Evolutionary conservation across 2,113 vertebrate genomes (phyloP).

Genomic region (Syngnathus scovelli): DNA sequence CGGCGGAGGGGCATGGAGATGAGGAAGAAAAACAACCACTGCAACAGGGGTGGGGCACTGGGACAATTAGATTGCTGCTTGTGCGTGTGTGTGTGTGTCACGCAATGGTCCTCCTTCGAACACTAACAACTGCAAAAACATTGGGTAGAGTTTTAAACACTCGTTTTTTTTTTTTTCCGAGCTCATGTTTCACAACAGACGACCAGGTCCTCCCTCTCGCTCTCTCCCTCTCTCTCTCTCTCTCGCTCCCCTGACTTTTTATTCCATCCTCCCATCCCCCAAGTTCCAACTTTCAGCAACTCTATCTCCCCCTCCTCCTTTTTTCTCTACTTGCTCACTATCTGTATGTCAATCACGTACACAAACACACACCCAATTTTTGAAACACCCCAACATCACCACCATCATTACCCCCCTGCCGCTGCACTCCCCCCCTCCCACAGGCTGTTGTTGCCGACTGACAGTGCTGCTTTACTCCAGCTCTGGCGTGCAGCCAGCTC

Average conservation of each 20-base stretch:
- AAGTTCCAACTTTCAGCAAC: slow-evolving; percentile 18
- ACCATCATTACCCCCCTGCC: neutral
- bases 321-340: slow-evolving; percentile 33
- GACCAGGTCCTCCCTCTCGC: slow-evolving; percentile 41
- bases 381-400: slow-evolving; percentile 10
- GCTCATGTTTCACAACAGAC: slow-evolving; percentile 70
- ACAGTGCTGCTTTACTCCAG: slow-evolving; percentile 72
- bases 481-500: slow-evolving; percentile 64
- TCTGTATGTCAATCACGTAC: slow-evolving; percentile 42
- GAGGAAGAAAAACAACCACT: slow-evolving; percentile 58
- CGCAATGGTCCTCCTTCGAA: slow-evolving; percentile 59
- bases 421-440: slow-evolving; percentile 10
- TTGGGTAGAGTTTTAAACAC: slow-evolving; percentile 61
- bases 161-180: slow-evolving; percentile 66
- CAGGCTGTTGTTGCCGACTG: slow-evolving; percentile 67
- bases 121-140: slow-evolving; percentile 71
- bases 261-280: slow-evolving; percentile 35
- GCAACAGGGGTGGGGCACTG: slow-evolving; percentile 50
- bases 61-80: slow-evolving; percentile 39
- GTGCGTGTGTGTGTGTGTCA: slow-evolving; percentile 48
- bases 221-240: slow-evolving; percentile 7
- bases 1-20: slow-evolving; percentile 48
- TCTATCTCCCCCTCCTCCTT: slow-evolving; percentile 30
- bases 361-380: slow-evolving; percentile 28
- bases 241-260: slow-evolving; percentile 6